Conservation (phyloP, 2,113 vertebrate genomes). For the Phrynocephalus versicolor region DNA sequence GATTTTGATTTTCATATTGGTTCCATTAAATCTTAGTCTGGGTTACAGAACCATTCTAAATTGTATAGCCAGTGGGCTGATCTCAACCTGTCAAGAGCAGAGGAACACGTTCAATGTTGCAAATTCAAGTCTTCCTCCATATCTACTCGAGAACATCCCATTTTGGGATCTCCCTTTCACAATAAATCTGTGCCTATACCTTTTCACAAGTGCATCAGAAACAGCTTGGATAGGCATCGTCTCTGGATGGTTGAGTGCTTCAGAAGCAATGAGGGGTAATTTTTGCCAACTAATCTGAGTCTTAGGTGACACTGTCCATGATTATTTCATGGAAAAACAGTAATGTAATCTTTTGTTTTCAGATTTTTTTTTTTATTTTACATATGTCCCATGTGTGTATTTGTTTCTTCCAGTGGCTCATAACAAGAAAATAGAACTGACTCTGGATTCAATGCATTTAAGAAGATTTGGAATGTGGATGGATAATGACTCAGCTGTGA, state of each 20-base stretch:
- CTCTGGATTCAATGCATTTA: constrained; percentile 74
- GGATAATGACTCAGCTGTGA: constrained; percentile 47
- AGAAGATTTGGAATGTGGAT: constrained; percentile 78
- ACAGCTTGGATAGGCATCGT: background rate
- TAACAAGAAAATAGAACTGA: constrained; percentile 66
- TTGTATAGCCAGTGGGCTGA: background rate
- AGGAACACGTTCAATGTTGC: background rate
- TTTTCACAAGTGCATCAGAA: background rate
- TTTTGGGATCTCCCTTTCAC: background rate
- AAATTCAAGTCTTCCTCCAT: background rate
- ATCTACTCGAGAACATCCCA: background rate
- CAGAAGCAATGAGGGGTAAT: background rate
- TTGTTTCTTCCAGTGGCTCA: constrained; percentile 69
- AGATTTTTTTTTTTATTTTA: background rate
- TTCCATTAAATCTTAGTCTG: background rate
- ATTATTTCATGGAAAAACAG: background rate
- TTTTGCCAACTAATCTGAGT: background rate
- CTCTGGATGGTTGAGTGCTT: background rate
- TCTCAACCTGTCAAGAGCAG: background rate
- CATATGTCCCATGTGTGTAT: background rate
- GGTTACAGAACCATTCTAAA: background rate
- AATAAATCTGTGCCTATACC: background rate
- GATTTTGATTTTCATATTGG: background rate
- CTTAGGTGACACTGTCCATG: background rate
- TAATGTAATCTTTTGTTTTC: background rate